phyloP scores from a whole-genome alignment of 2,888 invertebrate species.

The Euplagia quadripunctaria region DNA sequence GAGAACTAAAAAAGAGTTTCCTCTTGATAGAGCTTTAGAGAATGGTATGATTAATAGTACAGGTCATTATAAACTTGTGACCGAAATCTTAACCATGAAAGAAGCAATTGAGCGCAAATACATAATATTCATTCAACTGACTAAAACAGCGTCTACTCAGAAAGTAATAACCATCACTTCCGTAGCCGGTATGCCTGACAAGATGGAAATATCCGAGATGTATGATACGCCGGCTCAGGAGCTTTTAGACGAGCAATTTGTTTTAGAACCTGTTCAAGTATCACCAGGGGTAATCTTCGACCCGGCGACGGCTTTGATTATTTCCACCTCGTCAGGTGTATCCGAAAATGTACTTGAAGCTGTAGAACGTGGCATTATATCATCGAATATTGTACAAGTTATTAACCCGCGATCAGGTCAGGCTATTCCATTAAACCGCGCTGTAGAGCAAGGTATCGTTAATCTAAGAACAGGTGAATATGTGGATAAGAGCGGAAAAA shows the following conservation, averaged over 20 bases:
- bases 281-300: conserved; percentile 92
- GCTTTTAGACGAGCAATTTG: conserved; percentile 71
- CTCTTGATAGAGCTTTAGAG: conserved; percentile 91
- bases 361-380: conserved; percentile 91
- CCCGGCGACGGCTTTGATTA: conserved; percentile 91
- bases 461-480: conserved; percentile 91
- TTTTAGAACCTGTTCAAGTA: conserved; percentile 91
- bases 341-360: conserved; percentile 92
- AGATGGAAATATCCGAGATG: conserved; percentile 89
- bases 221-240: conserved; percentile 58
- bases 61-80: conserved; percentile 90
- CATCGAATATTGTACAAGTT: conserved; percentile 90
- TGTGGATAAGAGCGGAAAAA: conserved; percentile 89
- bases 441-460: conserved; percentile 91
- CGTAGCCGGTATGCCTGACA: conserved; percentile 90
- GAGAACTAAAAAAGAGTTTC: conserved; percentile 89
- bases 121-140: conserved; percentile 88
- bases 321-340: conserved; percentile 90
- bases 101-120: conserved; percentile 90
- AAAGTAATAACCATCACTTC: conserved; percentile 91
- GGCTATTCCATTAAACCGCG: conserved; percentile 91
- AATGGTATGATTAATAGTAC: conserved; percentile 92
- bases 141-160: conserved; percentile 83
- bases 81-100: conserved; percentile 89
- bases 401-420: conserved; percentile 90